These are phyloP conservation scores for Synanthedon formicaeformis DNA, from an alignment of 2,888 invertebrate genomes.

Conservation along the genomic window DNA sequence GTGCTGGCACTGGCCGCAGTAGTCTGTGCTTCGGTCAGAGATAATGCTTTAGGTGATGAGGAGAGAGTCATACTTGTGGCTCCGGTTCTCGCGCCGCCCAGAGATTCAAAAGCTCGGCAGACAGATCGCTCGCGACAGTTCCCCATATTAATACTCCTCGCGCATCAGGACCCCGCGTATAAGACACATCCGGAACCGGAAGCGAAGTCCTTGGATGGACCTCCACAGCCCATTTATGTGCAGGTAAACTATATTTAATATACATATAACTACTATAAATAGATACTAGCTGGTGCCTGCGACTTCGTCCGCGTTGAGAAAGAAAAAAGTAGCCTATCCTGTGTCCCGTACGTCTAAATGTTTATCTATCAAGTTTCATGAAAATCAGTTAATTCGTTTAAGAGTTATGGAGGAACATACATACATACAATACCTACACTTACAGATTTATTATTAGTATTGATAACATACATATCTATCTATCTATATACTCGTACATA, in stretches of 20 bases:
- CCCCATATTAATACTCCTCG: conserved; percentile 48
- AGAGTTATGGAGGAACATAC: too few species aligned
- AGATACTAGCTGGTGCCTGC: too few species aligned
- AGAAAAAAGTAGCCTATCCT: too few species aligned
- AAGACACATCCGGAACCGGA: conserved; percentile 29
- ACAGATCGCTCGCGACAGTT: conserved; percentile 53
- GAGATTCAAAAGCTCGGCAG: conserved; percentile 39
- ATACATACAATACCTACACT: too few species aligned
- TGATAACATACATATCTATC: too few species aligned
- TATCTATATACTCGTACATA: too few species aligned
- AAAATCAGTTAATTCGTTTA: too few species aligned
- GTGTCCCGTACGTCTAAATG: too few species aligned
- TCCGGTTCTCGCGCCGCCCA: conserved; percentile 54
- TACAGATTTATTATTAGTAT: too few species aligned
- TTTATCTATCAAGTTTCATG: too few species aligned
- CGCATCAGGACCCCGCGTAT: conserved; percentile 26
- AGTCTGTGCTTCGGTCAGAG: conserved; percentile 35
- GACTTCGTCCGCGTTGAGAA: too few species aligned
- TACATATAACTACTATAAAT: too few species aligned
- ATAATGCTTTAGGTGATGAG: conserved; percentile 43
- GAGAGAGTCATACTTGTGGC: conserved; percentile 49
- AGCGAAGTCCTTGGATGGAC: conserved; percentile 40
- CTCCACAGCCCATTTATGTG: conserved; percentile 48
- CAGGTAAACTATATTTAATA: conserved; percentile 31
- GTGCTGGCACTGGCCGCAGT: conserved; percentile 35